Percentiles rank a stretch among this genome's conserved stretches.
Conservation (phyloP, 2,888 invertebrate species). For the Melipona bicolor region DNA sequence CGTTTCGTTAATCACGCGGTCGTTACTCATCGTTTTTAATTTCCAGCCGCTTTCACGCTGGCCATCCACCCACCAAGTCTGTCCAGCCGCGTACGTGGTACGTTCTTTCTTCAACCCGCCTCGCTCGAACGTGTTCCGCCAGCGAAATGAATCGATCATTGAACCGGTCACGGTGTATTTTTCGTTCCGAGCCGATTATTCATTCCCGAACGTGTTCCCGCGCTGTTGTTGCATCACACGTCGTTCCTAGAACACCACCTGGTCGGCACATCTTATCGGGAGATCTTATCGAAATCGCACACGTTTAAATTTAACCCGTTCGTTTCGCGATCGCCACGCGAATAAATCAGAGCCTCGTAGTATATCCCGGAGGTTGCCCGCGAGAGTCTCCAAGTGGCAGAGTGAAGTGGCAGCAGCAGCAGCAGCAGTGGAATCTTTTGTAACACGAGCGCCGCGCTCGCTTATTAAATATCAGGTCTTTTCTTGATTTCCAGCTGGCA, state of each 20-base stretch:
- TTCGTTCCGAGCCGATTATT: slow-evolving; percentile 39
- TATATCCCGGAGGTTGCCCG: neutral
- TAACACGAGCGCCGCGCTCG: neutral
- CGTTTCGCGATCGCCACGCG: slow-evolving; percentile 7
- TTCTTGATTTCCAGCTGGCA: neutral
- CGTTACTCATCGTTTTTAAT: slow-evolving; percentile 43
- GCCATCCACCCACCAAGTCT: neutral
- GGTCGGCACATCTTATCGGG: slow-evolving; percentile 37
- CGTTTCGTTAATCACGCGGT: slow-evolving; percentile 19
- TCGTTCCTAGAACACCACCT: slow-evolving; percentile 30
- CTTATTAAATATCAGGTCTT: neutral
- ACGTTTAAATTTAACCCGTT: slow-evolving; percentile 39
- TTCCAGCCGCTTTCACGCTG: slow-evolving; percentile 38
- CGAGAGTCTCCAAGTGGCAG: too few relatives aligned
- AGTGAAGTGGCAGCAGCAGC: neutral
- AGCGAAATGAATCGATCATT: slow-evolving; percentile 14
- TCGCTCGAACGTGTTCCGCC: too few relatives aligned
- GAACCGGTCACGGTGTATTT: slow-evolving; percentile 13
- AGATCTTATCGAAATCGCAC: slow-evolving; percentile 46
- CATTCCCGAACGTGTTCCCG: slow-evolving; percentile 34
- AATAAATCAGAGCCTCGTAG: slow-evolving; percentile 17
- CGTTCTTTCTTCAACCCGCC: neutral
- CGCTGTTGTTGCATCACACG: slow-evolving; percentile 16
- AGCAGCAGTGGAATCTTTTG: neutral
- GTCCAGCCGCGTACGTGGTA: neutral